These are phyloP conservation scores for Drosophila athabasca DNA, from an alignment of 1,140 invertebrate genomes.

Conservation along the genomic window DNA sequence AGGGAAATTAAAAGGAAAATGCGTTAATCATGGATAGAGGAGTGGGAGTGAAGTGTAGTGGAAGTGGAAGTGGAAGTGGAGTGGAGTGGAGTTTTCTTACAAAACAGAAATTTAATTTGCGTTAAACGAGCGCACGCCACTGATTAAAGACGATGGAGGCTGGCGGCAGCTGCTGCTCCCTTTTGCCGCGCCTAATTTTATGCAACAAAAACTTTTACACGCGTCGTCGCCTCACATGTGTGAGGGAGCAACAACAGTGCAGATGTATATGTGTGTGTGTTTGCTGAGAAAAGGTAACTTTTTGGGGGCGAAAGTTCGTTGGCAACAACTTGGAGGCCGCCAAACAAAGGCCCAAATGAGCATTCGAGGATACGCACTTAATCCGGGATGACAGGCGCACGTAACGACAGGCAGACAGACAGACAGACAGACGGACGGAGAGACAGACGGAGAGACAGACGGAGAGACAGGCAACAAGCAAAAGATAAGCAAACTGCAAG, in stretches of 20 bases:
- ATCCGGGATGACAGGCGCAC: constrained; percentile 71
- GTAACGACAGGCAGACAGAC: constrained; percentile 45
- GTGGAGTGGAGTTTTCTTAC: constrained; percentile 51
- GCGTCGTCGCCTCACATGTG: constrained; percentile 68
- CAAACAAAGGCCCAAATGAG: constrained; percentile 57
- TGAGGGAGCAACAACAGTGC: constrained; percentile 18
- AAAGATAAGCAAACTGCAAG: constrained; percentile 71
- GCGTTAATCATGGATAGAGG: constrained; percentile 65
- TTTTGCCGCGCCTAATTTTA: constrained; percentile 57
- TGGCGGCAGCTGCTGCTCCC: constrained; percentile 19
- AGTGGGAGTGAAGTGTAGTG: constrained; percentile 10
- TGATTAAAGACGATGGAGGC: constrained; percentile 68
- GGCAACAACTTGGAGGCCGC: constrained; percentile 27
- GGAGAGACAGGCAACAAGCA: constrained; percentile 26
- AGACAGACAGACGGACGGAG: too few relatives aligned
- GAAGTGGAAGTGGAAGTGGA: constrained; percentile 36
- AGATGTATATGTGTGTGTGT: not conserved
- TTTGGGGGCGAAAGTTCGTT: constrained; percentile 58
- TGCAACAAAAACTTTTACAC: constrained; percentile 78
- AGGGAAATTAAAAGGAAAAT: constrained; percentile 77
- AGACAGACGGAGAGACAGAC: too few relatives aligned
- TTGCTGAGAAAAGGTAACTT: constrained; percentile 59
- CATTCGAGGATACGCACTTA: constrained; percentile 68
- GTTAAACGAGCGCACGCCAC: constrained; percentile 77
- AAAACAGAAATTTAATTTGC: constrained; percentile 75